Base-by-base conservation (phyloP, 2,888 invertebrate genomes). In the Dicyrtomina minuta region DNA sequence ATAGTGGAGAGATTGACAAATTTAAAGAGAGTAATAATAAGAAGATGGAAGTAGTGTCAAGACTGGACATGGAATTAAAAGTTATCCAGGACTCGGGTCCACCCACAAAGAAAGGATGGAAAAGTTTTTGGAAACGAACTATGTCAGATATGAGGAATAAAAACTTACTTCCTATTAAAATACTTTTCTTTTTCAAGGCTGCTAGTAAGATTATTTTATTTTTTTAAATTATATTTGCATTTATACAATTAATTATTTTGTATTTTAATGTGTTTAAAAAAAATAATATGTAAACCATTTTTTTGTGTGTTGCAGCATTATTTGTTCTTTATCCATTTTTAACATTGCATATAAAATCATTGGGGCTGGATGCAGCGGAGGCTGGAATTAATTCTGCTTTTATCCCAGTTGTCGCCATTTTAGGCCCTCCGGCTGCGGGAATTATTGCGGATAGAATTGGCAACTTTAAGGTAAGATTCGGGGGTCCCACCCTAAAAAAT, bases 381-480 rank as follows among this genome's bases (percentile, higher is more conserved):
- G 89, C 90, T 4, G 90, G 90, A 53, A 89, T 90, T 79, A 90
- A 90, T 89, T 89, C 89, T 0, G 89, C 90, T 1, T n/a, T n/a
- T n/a, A 89, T 88, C 60, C 67, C 91, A 0, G 86, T 90, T 70
- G 85, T 90, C 22, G 88, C 89, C 72, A 89, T 91, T 77, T 84
- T 91, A 72, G 90, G 90, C 87, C 90, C 90, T 43, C 90, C 90
- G 1, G 80, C 90, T 41, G 89, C 90, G 3, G 90, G 90, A 70
- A 85, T 90, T 84, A 82, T 90, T 46, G 90, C 90, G 0, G 90
- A 91, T 82, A 88, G 89, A 82, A 89, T 91, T 75, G 91, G 91
- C 73, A 90, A 91, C 82, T 90, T 90, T 81, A 89, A 88, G 85
- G 90, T 90, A 80, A 83, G 83, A 79, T n/a, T n/a, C n/a, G n/a